Conservation (phyloP, 2,113 vertebrate genomes). For the Accipiter cooperii region DNA sequence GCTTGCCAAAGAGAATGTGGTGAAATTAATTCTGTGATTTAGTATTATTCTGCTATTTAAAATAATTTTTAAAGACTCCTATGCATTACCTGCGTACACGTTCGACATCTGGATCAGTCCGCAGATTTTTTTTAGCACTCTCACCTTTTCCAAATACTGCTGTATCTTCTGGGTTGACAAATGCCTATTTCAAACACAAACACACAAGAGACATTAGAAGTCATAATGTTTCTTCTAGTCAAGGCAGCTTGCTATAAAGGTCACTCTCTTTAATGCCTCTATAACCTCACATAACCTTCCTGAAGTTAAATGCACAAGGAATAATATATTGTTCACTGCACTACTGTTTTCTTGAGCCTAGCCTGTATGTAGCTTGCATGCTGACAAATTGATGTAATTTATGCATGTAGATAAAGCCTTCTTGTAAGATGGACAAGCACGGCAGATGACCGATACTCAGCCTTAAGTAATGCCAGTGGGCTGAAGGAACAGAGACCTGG, state of each 20-base stretch:
- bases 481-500: background rate
- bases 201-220: background rate
- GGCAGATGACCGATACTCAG: background rate
- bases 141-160: slow-evolving; percentile 34
- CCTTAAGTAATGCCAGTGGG: background rate
- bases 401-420: background rate
- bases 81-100: slow-evolving; percentile 76
- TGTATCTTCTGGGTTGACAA: slow-evolving; percentile 80
- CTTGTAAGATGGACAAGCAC: background rate
- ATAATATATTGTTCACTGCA: background rate
- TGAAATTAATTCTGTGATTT: background rate
- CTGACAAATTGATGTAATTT: background rate
- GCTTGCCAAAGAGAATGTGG: background rate
- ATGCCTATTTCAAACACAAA: slow-evolving; percentile 67
- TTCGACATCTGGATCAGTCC: slow-evolving; percentile 77
- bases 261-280: background rate
- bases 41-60: background rate
- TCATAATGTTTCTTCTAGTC: background rate
- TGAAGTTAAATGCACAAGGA: background rate
- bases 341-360: background rate
- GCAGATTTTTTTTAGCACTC: slow-evolving; percentile 71
- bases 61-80: background rate
- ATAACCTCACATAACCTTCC: background rate
- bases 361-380: background rate
- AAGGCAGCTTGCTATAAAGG: background rate